Percentiles rank a stretch among this genome's conserved stretches.
phyloP scores from a whole-genome alignment of 2,797 vertebrate genomes.

The Urocyon cinereoargenteus region DNA sequence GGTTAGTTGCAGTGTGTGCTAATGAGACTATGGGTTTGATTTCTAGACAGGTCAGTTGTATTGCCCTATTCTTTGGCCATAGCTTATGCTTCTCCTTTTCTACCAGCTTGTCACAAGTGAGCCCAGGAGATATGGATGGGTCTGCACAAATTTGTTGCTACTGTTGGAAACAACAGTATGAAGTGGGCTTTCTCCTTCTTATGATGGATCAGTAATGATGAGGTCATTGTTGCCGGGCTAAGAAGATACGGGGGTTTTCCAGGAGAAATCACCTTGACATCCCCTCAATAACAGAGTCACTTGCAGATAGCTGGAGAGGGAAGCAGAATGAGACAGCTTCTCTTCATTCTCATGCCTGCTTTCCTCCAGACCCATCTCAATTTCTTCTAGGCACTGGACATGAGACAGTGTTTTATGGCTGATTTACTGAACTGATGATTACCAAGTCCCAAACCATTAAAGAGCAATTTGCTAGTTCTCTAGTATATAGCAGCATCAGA shows the following conservation, averaged over 20 bases:
- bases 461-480: neutral
- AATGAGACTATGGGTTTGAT: neutral
- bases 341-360: neutral
- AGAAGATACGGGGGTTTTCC: neutral
- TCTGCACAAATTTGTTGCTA: neutral
- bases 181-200: neutral
- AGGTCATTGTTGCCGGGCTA: neutral
- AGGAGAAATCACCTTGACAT: neutral
- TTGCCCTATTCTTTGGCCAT: neutral
- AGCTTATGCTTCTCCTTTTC: neutral
- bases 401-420: neutral
- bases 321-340: neutral
- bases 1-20: accelerated
- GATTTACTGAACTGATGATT: neutral
- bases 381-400: neutral
- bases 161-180: neutral
- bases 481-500: neutral
- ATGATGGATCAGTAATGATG: neutral
- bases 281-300: neutral
- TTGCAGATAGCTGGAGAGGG: neutral
- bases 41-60: neutral
- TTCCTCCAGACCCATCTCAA: neutral
- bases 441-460: neutral
- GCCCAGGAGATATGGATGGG: neutral
- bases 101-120: neutral